A percentile compares a stretch with the other conserved stretches of the same genome.
These are phyloP conservation scores for Erannis defoliaria DNA, from an alignment of 2,888 invertebrate genomes.

Conservation along the genomic window DNA sequence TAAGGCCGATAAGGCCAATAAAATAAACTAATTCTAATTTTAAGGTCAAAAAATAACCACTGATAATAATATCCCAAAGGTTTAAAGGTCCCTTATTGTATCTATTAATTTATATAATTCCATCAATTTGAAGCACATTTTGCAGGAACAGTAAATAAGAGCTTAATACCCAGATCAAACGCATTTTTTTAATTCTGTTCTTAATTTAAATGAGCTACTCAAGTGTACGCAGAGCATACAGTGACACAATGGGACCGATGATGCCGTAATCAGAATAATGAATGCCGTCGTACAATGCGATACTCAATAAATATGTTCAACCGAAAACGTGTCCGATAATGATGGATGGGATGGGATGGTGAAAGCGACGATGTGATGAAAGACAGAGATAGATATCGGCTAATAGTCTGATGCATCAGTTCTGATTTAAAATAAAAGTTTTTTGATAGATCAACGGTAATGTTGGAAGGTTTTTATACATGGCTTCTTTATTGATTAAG, in stretches of 20 bases:
- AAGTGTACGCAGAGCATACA: conserved; percentile 12
- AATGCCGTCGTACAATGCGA: conserved; percentile 76
- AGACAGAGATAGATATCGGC: conserved; percentile 70
- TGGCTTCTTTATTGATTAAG: background rate
- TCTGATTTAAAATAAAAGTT: conserved; percentile 39
- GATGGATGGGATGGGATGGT: conserved; percentile 84
- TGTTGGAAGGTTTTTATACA: background rate
- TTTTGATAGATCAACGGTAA: conserved; percentile 33
- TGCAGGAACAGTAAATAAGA: too few relatives aligned
- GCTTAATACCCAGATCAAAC: too few relatives aligned
- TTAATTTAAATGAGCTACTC: too few relatives aligned
- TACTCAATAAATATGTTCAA: conserved; percentile 76
- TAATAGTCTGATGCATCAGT: conserved; percentile 54
- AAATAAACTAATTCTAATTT: too few relatives aligned
- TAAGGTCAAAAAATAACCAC: too few relatives aligned
- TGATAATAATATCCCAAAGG: too few relatives aligned
- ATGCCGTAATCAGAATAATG: conserved; percentile 72
- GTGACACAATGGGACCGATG: conserved; percentile 22
- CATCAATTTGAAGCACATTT: too few relatives aligned
- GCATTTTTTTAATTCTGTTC: too few relatives aligned
- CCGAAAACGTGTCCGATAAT: conserved; percentile 81
- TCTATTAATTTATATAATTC: too few relatives aligned
- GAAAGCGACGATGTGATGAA: conserved; percentile 74
- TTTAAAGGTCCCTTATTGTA: too few relatives aligned
- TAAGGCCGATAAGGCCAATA: too few relatives aligned